Conservation (phyloP, 1,140 invertebrate species). For the Calliphora vicina region DNA sequence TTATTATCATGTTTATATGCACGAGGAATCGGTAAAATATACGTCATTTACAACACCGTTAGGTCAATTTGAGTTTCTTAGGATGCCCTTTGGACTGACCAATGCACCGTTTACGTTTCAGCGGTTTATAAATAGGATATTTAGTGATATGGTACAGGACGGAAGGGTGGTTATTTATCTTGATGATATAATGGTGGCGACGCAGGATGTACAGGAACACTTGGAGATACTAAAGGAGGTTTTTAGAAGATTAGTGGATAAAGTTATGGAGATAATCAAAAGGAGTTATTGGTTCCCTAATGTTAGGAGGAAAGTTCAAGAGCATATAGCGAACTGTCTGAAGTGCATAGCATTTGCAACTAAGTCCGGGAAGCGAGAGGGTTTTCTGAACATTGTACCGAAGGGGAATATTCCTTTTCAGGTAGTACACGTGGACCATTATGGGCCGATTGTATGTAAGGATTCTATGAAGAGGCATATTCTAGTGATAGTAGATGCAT, state of each 20-base stretch:
- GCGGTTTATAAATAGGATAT: conserved; percentile 45
- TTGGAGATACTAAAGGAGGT: conserved; percentile 40
- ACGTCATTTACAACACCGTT: conserved; percentile 45
- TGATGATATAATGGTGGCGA: conserved; percentile 45
- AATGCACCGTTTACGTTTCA: conserved; percentile 45
- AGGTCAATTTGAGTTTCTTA: conserved; percentile 44
- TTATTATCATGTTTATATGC: conserved; percentile 43
- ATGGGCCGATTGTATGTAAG: too few relatives aligned
- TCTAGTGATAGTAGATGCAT: too few relatives aligned
- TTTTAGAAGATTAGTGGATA: conserved; percentile 44
- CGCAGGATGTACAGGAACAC: conserved; percentile 40
- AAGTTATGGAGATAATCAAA: conserved; percentile 57
- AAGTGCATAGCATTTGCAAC: conserved; percentile 47
- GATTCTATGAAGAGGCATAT: too few relatives aligned
- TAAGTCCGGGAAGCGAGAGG: conserved; percentile 60
- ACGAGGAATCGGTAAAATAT: conserved; percentile 40
- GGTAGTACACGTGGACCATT: too few relatives aligned
- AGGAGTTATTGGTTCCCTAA: conserved; percentile 60
- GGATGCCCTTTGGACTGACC: conserved; percentile 52
- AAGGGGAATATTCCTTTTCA: too few relatives aligned
- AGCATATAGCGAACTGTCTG: conserved; percentile 52
- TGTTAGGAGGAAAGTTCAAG: conserved; percentile 48
- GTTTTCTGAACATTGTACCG: conserved; percentile 48
- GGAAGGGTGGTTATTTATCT: conserved; percentile 39
- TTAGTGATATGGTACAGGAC: conserved; percentile 20